Evolutionary conservation across 2,888 invertebrate species (phyloP).

Genomic region (Diarsia mendica): DNA sequence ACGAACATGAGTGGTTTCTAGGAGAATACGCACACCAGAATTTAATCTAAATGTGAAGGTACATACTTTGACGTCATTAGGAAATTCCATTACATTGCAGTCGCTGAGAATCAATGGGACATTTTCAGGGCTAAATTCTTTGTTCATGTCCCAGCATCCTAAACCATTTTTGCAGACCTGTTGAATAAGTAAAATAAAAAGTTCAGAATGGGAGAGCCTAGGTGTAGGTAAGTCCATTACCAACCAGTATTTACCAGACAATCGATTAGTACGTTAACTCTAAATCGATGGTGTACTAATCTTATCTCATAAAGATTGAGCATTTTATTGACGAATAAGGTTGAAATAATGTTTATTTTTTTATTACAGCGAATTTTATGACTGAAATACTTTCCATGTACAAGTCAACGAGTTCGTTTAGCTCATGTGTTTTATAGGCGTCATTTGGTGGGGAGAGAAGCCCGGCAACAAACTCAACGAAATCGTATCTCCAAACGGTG

Average conservation of each 20-base stretch:
- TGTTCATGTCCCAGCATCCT: constrained; percentile 93
- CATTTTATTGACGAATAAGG: too few species aligned
- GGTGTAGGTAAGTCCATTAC: too few species aligned
- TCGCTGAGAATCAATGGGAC: constrained; percentile 92
- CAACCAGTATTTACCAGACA: too few species aligned
- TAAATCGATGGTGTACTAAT: too few species aligned
- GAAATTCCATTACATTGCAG: constrained; percentile 92
- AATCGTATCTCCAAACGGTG: too few species aligned
- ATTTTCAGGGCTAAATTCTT: constrained; percentile 90
- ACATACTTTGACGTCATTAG: constrained; percentile 93
- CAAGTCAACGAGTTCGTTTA: not conserved
- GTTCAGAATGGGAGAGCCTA: too few species aligned
- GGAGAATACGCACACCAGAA: not conserved
- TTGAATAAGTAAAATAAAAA: not conserved
- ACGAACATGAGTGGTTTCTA: too few species aligned
- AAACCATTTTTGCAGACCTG: constrained; percentile 93
- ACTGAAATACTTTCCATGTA: not conserved
- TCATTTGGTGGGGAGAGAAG: not conserved
- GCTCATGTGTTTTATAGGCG: not conserved
- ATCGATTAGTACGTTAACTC: too few species aligned
- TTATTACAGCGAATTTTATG: not conserved
- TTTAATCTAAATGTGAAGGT: not conserved
- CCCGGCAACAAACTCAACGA: not conserved
- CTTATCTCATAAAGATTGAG: too few species aligned
- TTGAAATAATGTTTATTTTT: too few species aligned